Evolutionary conservation across 2,888 invertebrate species (phyloP).

Genomic region (Drosophila hamatofila): DNA sequence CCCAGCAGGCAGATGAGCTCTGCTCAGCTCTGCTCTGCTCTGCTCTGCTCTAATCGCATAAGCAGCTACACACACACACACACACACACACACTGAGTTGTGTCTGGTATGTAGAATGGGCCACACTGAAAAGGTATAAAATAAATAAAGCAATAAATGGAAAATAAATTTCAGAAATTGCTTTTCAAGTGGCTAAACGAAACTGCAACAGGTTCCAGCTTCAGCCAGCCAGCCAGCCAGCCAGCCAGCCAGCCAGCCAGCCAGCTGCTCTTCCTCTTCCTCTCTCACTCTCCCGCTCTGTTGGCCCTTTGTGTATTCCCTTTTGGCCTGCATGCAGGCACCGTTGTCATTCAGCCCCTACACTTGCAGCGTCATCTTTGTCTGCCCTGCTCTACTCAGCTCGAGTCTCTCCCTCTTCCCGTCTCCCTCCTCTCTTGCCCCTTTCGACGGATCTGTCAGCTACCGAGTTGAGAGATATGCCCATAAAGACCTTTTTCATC

Average conservation of each 20-base stretch:
- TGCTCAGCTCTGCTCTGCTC: conserved; percentile 45
- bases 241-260: neutral
- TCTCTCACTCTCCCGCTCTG: neutral
- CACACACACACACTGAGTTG: neutral
- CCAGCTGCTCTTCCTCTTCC: neutral
- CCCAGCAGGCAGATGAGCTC: conserved; percentile 44
- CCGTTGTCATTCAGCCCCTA: conserved; percentile 17
- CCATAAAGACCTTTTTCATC: conserved; percentile 38
- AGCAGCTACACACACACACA: conserved; percentile 56
- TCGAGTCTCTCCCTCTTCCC: conserved; percentile 5
- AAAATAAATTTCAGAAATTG: conserved; percentile 75
- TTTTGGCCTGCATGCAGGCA: conserved; percentile 2
- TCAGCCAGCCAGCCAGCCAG: conserved; percentile 5
- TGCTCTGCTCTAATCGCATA: conserved; percentile 66
- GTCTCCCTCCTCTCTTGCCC: neutral
- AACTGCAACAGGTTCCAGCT: conserved; percentile 55
- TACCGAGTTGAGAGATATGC: conserved; percentile 47
- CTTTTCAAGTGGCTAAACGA: conserved; percentile 72
- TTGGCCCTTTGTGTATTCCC: conserved; percentile 19
- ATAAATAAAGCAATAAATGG: conserved; percentile 78
- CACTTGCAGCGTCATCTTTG: conserved; percentile 57
- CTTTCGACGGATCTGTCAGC: conserved; percentile 28
- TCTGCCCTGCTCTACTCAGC: conserved; percentile 36
- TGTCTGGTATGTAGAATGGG: conserved; percentile 39
- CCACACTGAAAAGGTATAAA: conserved; percentile 58